These are phyloP conservation scores for Synanthedon tipuliformis DNA, from an alignment of 2,888 invertebrate species.

Conservation along the genomic window DNA sequence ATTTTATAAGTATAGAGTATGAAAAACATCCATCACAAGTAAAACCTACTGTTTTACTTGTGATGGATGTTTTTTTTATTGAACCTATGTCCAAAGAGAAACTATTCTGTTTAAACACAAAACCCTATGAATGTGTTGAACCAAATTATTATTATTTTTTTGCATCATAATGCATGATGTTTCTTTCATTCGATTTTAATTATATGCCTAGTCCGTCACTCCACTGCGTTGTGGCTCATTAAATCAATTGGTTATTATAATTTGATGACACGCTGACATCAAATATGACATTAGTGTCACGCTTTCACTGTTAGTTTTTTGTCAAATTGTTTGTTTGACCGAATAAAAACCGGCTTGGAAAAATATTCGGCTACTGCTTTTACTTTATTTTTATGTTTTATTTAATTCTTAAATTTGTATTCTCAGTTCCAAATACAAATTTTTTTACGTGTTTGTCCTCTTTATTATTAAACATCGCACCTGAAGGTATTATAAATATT, in stretches of 20 bases:
- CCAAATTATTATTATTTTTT: too few species aligned
- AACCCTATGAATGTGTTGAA: too few species aligned
- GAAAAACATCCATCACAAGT: too few species aligned
- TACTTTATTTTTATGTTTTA: background rate
- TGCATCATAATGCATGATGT: background rate
- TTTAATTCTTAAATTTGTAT: background rate
- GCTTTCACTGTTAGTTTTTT: slow-evolving; percentile 8
- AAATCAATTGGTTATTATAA: slow-evolving; percentile 13
- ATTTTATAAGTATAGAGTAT: too few species aligned
- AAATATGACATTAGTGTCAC: slow-evolving; percentile 8
- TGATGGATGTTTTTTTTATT: too few species aligned
- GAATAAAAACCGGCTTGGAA: background rate
- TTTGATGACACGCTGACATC: slow-evolving; percentile 4
- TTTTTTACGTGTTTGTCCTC: too few species aligned
- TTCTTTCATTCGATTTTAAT: background rate
- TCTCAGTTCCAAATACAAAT: background rate
- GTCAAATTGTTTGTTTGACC: background rate
- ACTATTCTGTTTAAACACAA: too few species aligned
- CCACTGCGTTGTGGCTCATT: slow-evolving; percentile 8
- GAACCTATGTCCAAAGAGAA: too few species aligned
- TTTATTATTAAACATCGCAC: too few species aligned
- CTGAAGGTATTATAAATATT: too few species aligned
- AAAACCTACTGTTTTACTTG: too few species aligned
- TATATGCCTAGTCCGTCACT: background rate
- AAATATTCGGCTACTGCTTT: background rate